Evolutionary conservation across 2,888 invertebrate genomes (phyloP).

Genomic region (Brachyptera putata): DNA sequence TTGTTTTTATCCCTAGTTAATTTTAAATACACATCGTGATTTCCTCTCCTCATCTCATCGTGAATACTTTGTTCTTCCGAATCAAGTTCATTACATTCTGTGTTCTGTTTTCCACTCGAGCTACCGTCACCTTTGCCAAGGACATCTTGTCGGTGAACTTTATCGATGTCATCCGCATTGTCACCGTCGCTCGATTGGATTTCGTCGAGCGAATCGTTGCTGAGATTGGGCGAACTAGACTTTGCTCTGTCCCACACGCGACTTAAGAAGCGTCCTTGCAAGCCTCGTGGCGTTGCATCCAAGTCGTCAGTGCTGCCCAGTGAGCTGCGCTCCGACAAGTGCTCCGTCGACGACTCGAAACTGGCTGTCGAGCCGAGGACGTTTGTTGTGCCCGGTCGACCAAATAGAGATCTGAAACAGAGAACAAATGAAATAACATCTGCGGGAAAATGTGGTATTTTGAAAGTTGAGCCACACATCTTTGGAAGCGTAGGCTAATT

Average conservation of each 20-base stretch:
- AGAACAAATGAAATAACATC: neutral
- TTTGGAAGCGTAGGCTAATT: too few species aligned
- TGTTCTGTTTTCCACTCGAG: too few species aligned
- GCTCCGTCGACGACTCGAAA: slow-evolving; percentile 37
- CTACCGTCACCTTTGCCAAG: too few species aligned
- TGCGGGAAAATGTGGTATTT: too few species aligned
- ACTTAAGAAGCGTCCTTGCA: neutral
- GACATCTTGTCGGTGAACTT: too few species aligned
- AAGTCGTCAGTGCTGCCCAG: slow-evolving; percentile 33
- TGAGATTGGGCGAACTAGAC: slow-evolving; percentile 11
- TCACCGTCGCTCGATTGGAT: neutral
- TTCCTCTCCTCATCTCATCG: too few species aligned
- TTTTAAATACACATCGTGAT: too few species aligned
- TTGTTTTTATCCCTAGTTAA: too few species aligned
- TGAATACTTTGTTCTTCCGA: too few species aligned
- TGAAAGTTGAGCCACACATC: too few species aligned
- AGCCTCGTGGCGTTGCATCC: slow-evolving; percentile 20
- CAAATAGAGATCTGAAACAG: slow-evolving; percentile 33
- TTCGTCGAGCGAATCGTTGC: slow-evolving; percentile 11
- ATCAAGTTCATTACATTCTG: too few species aligned
- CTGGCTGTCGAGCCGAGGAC: slow-evolving; percentile 30
- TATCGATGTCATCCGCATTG: too few species aligned
- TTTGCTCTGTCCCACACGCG: slow-evolving; percentile 1
- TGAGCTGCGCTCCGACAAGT: slow-evolving; percentile 34
- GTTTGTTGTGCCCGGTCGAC: slow-evolving; percentile 19